phyloP scores from a whole-genome alignment of 1,140 invertebrate species.

The Drosophila parabipectinata region DNA sequence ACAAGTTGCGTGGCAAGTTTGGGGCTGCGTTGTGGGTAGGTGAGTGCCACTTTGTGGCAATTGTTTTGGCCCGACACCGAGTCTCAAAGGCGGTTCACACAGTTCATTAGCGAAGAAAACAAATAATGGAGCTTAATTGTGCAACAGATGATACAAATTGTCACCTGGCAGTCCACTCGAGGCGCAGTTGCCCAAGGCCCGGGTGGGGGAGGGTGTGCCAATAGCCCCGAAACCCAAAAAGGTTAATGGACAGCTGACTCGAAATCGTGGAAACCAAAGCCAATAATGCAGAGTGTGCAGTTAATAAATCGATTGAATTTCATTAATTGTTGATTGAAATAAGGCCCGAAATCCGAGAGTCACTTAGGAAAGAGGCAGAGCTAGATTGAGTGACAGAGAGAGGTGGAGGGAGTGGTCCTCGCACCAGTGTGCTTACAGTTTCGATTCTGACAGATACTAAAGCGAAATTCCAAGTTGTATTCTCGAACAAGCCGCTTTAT shows the following conservation, averaged over 20 bases:
- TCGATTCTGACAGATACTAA: too few relatives aligned
- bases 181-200: conserved; percentile 25
- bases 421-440: too few relatives aligned
- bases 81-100: conserved; percentile 58
- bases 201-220: conserved; percentile 9
- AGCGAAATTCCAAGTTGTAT: too few relatives aligned
- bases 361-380: conserved; percentile 9
- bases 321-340: conserved; percentile 76
- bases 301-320: conserved; percentile 83
- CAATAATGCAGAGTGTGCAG: conserved; percentile 64
- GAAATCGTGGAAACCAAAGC: neutral
- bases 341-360: conserved; percentile 62
- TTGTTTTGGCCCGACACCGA: conserved; percentile 45
- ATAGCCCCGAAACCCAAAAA: conserved; percentile 61
- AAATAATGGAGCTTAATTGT: conserved; percentile 77
- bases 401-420: too few relatives aligned
- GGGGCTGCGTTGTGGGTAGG: conserved; percentile 24
- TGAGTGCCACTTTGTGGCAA: conserved; percentile 29
- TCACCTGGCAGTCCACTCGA: conserved; percentile 44
- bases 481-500: too few relatives aligned
- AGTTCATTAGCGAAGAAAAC: conserved; percentile 75
- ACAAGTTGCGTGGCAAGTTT: conserved; percentile 46
- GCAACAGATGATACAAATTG: conserved; percentile 70
- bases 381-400: neutral
- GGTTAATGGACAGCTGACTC: conserved; percentile 69